Conservation (phyloP, 2,888 invertebrate species). For the Ariolimax columbianus region DNA sequence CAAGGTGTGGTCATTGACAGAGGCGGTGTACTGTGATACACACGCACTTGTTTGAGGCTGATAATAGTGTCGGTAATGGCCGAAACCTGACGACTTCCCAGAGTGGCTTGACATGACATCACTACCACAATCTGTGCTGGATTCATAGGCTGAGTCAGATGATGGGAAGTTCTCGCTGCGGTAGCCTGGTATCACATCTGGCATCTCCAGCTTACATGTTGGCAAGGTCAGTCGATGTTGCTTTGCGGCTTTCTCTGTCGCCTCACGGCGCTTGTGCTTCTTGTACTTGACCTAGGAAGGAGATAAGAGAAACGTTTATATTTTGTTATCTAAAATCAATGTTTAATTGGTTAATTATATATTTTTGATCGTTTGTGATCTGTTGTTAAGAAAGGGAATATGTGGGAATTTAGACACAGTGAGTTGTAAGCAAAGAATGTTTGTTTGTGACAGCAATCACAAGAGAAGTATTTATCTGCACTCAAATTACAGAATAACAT, state of each 20-base stretch:
- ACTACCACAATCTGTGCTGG: constrained; percentile 45
- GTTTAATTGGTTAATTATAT: too few species aligned
- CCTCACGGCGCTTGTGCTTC: constrained; percentile 92
- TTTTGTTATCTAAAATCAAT: too few species aligned
- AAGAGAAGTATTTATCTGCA: too few species aligned
- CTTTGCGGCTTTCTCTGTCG: constrained; percentile 58
- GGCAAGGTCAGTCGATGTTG: constrained; percentile 51
- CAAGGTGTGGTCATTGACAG: constrained; percentile 23
- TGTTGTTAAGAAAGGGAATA: too few species aligned
- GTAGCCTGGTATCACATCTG: constrained; percentile 45
- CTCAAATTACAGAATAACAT: too few species aligned
- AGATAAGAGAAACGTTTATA: constrained; percentile 29
- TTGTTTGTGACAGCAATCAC: too few species aligned
- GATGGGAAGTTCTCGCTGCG: constrained; percentile 36
- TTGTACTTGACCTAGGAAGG: constrained; percentile 91
- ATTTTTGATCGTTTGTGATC: too few species aligned
- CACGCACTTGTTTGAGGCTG: not conserved
- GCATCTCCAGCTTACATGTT: constrained; percentile 49
- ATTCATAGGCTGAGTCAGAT: constrained; percentile 48
- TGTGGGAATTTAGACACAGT: too few species aligned
- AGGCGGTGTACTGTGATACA: constrained; percentile 19
- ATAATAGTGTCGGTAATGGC: constrained; percentile 11
- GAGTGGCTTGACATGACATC: constrained; percentile 13
- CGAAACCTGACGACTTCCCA: not conserved
- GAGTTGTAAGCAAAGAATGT: too few species aligned